phyloP scores from a whole-genome alignment of 2,888 invertebrate species.

The Xestia xanthographa region DNA sequence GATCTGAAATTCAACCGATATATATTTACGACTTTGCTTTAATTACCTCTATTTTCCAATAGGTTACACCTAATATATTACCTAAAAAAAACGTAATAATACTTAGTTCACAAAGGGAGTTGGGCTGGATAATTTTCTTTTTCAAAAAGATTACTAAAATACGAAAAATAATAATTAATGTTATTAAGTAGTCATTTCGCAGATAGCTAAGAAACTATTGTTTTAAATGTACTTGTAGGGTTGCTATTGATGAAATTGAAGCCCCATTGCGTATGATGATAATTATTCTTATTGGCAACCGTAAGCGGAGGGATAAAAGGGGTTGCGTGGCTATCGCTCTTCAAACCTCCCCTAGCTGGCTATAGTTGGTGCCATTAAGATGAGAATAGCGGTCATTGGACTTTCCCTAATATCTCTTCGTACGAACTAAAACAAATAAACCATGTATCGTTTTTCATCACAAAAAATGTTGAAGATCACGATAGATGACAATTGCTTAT shows the following conservation, averaged over 20 bases:
- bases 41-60: neutral
- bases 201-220: conserved; percentile 15
- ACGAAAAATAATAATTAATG: neutral
- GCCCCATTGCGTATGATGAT: neutral
- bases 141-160: too few species aligned
- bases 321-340: neutral
- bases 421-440: too few species aligned
- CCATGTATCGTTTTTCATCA: too few species aligned
- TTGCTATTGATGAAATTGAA: neutral
- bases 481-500: too few species aligned
- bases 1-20: neutral
- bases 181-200: conserved; percentile 4
- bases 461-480: too few species aligned
- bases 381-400: too few species aligned
- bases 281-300: neutral
- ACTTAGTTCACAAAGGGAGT: too few species aligned
- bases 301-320: too few species aligned
- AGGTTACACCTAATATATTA: neutral
- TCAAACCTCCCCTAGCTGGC: neutral
- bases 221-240: conserved; percentile 8
- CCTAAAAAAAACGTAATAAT: neutral
- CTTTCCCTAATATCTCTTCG: too few species aligned
- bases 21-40: too few species aligned
- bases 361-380: too few species aligned
- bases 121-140: neutral